phyloP scores from a whole-genome alignment of 2,113 vertebrate species.

The Naja naja region DNA sequence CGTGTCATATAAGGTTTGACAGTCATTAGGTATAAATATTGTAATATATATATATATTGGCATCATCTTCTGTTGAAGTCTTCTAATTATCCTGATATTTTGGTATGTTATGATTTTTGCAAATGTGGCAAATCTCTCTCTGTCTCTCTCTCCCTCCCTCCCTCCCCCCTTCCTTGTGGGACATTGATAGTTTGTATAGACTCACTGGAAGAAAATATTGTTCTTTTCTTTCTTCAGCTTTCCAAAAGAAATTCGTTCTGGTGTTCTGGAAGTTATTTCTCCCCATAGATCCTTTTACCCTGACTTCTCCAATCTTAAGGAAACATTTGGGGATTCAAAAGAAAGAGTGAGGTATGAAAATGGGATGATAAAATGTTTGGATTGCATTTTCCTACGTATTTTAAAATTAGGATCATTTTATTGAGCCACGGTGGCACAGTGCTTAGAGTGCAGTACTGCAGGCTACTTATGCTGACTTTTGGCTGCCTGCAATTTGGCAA shows the following conservation, averaged over 20 bases:
- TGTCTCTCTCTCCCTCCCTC: too few relatives aligned
- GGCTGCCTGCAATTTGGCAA: too few relatives aligned
- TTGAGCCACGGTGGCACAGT: too few relatives aligned
- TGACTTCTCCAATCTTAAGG: conserved; percentile 63
- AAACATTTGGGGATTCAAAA: conserved; percentile 74
- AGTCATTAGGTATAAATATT: too few relatives aligned
- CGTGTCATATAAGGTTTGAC: too few relatives aligned
- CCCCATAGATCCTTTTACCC: conserved; percentile 79
- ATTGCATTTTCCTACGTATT: not conserved
- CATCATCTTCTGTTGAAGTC: not conserved
- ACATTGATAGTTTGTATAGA: not conserved
- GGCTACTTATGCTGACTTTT: too few relatives aligned
- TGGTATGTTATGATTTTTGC: not conserved
- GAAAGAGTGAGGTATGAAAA: conserved; percentile 76
- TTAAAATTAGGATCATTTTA: not conserved
- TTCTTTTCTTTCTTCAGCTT: conserved; percentile 69
- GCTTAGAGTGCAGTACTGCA: too few relatives aligned
- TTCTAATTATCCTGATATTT: not conserved
- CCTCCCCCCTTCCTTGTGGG: not conserved
- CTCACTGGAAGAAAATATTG: not conserved
- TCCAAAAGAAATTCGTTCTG: conserved; percentile 72
- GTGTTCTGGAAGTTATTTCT: conserved; percentile 80
- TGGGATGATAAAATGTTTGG: not conserved
- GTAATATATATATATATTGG: not conserved
- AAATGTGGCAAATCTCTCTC: not conserved